phyloP scores from a whole-genome alignment of 2,113 vertebrate species.

The Gorsachius goisagi region DNA sequence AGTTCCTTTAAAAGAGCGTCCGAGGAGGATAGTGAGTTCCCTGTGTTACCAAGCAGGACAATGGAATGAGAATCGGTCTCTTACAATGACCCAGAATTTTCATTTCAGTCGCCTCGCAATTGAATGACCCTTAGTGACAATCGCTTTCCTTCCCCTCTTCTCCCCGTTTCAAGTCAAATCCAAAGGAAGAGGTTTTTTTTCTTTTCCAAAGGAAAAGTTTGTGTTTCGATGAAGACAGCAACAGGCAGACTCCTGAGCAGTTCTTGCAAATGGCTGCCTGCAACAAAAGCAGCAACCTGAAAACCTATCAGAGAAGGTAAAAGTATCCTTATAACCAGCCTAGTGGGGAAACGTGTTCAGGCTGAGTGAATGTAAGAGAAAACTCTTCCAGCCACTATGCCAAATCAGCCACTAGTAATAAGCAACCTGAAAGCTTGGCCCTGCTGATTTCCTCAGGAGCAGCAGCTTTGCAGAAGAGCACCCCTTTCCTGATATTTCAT shows the following conservation, averaged over 20 bases:
- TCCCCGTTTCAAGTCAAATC: not conserved
- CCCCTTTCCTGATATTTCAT: not conserved
- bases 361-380: not conserved
- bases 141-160: not conserved
- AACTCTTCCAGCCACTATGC: not conserved
- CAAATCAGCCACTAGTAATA: no score
- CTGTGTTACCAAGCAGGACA: not conserved
- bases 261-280: not conserved
- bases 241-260: not conserved
- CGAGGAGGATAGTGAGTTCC: not conserved
- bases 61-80: not conserved
- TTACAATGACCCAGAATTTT: not conserved
- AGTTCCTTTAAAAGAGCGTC: no score
- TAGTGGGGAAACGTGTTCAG: not conserved
- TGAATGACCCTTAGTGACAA: not conserved
- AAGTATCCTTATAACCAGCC: not conserved
- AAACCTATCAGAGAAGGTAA: not conserved
- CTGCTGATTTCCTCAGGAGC: not conserved
- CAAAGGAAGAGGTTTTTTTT: not conserved
- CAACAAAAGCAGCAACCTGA: not conserved
- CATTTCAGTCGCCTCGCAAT: not conserved
- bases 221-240: not conserved
- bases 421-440: not conserved
- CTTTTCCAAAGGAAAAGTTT: no score
- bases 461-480: not conserved